A percentile compares a stretch with the other conserved stretches of the same genome.
These are phyloP conservation scores for Taphrorychus bicolor DNA, from an alignment of 2,888 invertebrate genomes.

Conservation along the genomic window DNA sequence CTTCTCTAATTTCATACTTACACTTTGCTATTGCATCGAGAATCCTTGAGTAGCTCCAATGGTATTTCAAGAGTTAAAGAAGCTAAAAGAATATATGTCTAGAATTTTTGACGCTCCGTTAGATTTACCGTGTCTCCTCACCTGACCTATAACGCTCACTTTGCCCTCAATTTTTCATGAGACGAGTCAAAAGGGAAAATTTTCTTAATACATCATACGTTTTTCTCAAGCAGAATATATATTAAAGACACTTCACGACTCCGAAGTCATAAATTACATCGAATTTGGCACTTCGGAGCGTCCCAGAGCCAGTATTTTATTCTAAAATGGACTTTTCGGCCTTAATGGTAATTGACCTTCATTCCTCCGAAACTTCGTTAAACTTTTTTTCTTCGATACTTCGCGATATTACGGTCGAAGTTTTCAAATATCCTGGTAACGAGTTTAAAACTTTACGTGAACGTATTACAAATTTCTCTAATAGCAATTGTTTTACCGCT, in stretches of 20 bases:
- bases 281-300: slow-evolving; percentile 32
- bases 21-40: too few relatives aligned
- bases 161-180: slow-evolving; percentile 9
- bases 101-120: slow-evolving; percentile 1
- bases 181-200: slow-evolving; percentile 6
- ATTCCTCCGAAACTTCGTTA: slow-evolving; percentile 35
- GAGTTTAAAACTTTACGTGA: slow-evolving; percentile 36
- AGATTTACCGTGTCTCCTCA: slow-evolving; percentile 3
- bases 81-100: not conserved
- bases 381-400: slow-evolving; percentile 36
- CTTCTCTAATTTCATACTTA: too few relatives aligned
- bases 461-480: slow-evolving; percentile 17
- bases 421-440: slow-evolving; percentile 34
- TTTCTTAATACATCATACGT: slow-evolving; percentile 11
- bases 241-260: slow-evolving; percentile 27
- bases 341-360: slow-evolving; percentile 40
- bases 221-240: slow-evolving; percentile 17
- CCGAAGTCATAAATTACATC: slow-evolving; percentile 30
- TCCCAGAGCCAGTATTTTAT: slow-evolving; percentile 35
- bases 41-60: too few relatives aligned
- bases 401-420: slow-evolving; percentile 25
- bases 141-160: slow-evolving; percentile 6
- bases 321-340: slow-evolving; percentile 33
- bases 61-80: not conserved
- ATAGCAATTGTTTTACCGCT: slow-evolving; percentile 2